A percentile compares a stretch with the other conserved stretches of the same genome.
Conservation (phyloP, 2,113 vertebrate genomes). For the Amphiprion percula region DNA sequence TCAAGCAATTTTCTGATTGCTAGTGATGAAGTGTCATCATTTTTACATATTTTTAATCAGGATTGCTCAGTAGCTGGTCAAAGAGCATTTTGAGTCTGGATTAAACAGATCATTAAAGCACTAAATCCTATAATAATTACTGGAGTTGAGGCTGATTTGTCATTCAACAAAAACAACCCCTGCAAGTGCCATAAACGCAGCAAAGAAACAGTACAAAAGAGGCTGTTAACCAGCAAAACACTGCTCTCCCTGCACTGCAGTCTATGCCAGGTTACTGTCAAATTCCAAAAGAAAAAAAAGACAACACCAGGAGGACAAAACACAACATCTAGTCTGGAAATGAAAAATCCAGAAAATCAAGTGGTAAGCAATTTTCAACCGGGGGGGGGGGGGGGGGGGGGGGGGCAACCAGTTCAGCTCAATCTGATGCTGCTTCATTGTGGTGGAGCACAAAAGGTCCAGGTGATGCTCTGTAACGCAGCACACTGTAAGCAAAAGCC, state of each 20-base stretch:
- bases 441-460: conserved; percentile 62
- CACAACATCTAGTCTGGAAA: background rate
- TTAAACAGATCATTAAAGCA: background rate
- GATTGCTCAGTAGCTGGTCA: background rate
- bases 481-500: conserved; percentile 54
- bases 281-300: background rate
- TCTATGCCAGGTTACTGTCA: background rate
- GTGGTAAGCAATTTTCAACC: conserved; percentile 9
- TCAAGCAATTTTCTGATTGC: no score
- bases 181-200: background rate
- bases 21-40: no score
- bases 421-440: conserved; percentile 47
- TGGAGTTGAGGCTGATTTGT: background rate
- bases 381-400: no score
- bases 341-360: conserved; percentile 14
- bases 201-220: background rate
- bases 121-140: background rate
- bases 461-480: conserved; percentile 57
- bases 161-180: background rate
- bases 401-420: conserved; percentile 32
- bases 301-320: background rate
- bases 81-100: conserved; percentile 2
- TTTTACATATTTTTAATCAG: background rate
- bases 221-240: background rate
- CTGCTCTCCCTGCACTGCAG: background rate